These are phyloP conservation scores for Brachylomia viminalis DNA, from an alignment of 2,888 invertebrate species.

Conservation along the genomic window DNA sequence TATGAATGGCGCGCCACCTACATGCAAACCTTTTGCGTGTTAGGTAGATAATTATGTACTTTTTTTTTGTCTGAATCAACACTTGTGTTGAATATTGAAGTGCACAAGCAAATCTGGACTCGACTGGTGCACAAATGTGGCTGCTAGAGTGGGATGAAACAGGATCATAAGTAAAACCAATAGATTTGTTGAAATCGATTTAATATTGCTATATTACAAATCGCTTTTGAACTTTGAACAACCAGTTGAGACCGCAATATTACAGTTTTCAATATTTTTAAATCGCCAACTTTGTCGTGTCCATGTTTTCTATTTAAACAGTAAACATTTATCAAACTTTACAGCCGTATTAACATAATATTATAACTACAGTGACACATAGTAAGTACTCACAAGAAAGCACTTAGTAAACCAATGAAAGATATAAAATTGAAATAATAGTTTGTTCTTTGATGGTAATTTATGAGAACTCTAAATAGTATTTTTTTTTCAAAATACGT, in stretches of 20 bases:
- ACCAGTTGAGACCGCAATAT: conserved; percentile 83
- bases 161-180: conserved; percentile 43
- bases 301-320: conserved; percentile 68
- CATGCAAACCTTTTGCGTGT: background rate
- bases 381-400: conserved; percentile 30
- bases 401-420: conserved; percentile 16
- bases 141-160: conserved; percentile 1
- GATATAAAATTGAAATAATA: conserved; percentile 36
- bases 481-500: conserved; percentile 25
- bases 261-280: conserved; percentile 72
- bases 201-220: conserved; percentile 88
- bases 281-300: conserved; percentile 54
- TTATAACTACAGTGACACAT: conserved; percentile 51
- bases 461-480: conserved; percentile 15
- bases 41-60: too few relatives aligned
- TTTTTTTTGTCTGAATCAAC: background rate
- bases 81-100: background rate
- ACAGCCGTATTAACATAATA: conserved; percentile 55
- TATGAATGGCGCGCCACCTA: background rate
- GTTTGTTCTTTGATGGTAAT: conserved; percentile 23
- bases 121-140: background rate
- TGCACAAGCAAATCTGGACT: background rate
- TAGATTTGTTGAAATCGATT: conserved; percentile 79
- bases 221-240: conserved; percentile 87
- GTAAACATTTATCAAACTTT: conserved; percentile 69